Conservation (phyloP, 2,797 vertebrate species). For the Callimico goeldii region DNA sequence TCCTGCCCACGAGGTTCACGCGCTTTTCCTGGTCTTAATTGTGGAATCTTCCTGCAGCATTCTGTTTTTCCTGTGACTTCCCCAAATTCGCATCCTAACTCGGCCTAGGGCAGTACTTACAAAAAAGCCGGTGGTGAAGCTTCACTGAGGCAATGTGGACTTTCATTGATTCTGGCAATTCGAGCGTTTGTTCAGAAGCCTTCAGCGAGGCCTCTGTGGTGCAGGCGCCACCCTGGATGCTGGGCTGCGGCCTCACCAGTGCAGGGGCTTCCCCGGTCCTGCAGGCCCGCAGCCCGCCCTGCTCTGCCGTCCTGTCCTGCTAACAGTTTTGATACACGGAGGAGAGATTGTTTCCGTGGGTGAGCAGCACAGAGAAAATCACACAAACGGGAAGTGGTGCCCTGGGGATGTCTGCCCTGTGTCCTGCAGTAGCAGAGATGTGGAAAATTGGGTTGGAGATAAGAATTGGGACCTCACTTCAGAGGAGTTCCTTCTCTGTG, state of each 20-base stretch:
- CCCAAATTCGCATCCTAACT: too few species aligned
- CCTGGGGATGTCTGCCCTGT: neutral
- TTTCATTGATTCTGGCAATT: neutral
- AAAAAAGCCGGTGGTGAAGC: neutral
- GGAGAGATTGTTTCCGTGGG: neutral
- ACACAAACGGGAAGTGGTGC: neutral
- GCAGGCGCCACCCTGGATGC: neutral
- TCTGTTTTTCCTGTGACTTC: neutral
- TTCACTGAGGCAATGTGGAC: neutral
- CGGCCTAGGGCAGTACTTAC: too few species aligned
- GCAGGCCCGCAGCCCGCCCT: accelerated
- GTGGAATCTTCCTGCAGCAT: accelerated
- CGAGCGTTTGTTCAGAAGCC: neutral
- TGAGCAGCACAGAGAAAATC: neutral
- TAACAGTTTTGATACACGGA: neutral
- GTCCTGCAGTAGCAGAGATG: neutral
- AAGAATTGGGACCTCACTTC: neutral
- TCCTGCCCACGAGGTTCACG: too few species aligned
- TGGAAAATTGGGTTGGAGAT: neutral
- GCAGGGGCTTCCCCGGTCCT: neutral
- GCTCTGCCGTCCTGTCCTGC: neutral
- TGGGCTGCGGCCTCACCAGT: neutral
- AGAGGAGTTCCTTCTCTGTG: neutral
- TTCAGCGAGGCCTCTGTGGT: neutral
- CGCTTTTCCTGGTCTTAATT: neutral